Conservation (phyloP, 2,888 invertebrate genomes). For the Panzeria rudis region DNA sequence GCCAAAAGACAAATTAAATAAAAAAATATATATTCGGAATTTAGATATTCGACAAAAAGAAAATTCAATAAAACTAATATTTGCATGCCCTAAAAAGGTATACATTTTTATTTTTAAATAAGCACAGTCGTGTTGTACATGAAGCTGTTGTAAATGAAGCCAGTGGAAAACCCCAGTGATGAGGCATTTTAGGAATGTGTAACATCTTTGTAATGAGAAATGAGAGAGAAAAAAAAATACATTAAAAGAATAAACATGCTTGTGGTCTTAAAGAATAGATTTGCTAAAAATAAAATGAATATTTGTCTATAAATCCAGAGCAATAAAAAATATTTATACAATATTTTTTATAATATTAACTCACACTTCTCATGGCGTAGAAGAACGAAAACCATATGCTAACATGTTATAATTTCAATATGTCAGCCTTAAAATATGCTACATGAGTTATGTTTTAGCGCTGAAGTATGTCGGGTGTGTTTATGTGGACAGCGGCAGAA, state of each 20-base stretch:
- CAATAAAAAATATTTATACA: not conserved
- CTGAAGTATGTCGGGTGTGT: not conserved
- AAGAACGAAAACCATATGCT: too few species aligned
- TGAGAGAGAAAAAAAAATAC: not conserved
- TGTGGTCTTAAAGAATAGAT: not conserved
- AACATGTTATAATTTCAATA: not conserved
- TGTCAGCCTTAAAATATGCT: not conserved
- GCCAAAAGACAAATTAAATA: too few species aligned
- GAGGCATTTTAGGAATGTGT: not conserved
- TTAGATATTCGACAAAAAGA: too few species aligned
- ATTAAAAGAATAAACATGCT: not conserved
- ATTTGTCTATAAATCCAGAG: not conserved
- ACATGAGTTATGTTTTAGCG: not conserved
- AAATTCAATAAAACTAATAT: too few species aligned
- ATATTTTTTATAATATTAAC: too few species aligned
- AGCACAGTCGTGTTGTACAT: too few species aligned
- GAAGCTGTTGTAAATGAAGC: not conserved
- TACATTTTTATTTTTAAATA: not conserved
- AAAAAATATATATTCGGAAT: too few species aligned
- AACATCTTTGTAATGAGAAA: not conserved
- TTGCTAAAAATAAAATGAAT: not conserved
- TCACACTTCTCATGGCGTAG: too few species aligned
- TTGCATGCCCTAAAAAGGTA: not conserved
- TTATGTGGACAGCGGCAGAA: too few species aligned
- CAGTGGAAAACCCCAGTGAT: not conserved